Evolutionary conservation across 23 tunicate species (phyloP), one percentile per base, ranked within the genome.

Genomic region (Trididemnum clinides): DNA sequence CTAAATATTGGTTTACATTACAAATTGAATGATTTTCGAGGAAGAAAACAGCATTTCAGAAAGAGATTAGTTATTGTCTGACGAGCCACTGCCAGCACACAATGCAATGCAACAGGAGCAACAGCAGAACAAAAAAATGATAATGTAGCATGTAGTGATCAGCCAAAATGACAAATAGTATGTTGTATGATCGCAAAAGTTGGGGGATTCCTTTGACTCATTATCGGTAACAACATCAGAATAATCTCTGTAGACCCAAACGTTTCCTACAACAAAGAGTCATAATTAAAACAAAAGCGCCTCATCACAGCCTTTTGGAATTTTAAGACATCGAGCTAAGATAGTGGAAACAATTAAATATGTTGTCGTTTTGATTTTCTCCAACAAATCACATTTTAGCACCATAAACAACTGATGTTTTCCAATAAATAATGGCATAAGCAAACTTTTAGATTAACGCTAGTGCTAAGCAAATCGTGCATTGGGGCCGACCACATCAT

Each of bases 91-190:
- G 31, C 82, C 72, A 19, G 82, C 87, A 65, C 96, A 84, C 31
- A 76, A 31, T 0, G 97, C 97, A 28, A 92, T 51, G 57, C 97
- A 92, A 77, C 97, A 92, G 0, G 97, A 92, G 34, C 97, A 92
- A 77, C 97, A 92, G 39, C 97, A 92, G 26, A 82, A 54, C 19
- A 82, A 37, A 1, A 83, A 72, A 22, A 87, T 34, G 30, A 78
- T 34, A 33, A 87, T 87, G 80, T 92, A 92, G 32, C 63, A 88
- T 0, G 64, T 37, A 21, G 97, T 92, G 70, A 92, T 76, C 1
- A 87, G 27, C 87, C 91, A 83, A 57, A 92, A 92, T 3, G 97
- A 57, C 34, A 92, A 83, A 36, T 92, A 92, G 50, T 87, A 92
- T 54, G 97, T 92, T 6, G 85, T 77, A 18, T 62, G 72, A 33